Evolutionary conservation across 1,140 invertebrate species (phyloP).

Genomic region (Drosophila lowei): DNA sequence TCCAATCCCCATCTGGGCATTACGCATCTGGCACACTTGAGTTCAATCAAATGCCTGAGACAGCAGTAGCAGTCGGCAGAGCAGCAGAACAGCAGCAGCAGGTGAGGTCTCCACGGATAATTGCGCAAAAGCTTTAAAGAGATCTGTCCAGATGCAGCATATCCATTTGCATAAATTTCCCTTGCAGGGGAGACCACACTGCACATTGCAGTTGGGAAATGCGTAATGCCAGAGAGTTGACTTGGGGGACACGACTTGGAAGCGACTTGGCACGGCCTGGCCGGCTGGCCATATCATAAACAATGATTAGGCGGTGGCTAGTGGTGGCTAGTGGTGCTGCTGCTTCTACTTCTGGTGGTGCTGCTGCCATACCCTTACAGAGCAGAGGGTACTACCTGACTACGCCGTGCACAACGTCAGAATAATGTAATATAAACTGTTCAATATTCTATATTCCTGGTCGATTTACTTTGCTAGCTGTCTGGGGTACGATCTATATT

Average conservation of each 20-base stretch:
- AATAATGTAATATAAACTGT: too few relatives aligned
- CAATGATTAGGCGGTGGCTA: conserved; percentile 52
- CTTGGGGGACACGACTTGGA: too few relatives aligned
- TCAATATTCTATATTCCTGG: too few relatives aligned
- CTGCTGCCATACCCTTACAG: background rate
- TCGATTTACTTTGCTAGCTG: too few relatives aligned
- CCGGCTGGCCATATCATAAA: conserved; percentile 50
- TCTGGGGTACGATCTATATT: too few relatives aligned
- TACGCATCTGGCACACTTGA: conserved; percentile 74
- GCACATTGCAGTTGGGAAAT: conserved; percentile 1
- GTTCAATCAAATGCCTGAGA: conserved; percentile 70
- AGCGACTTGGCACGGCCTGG: too few relatives aligned
- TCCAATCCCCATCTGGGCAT: conserved; percentile 19
- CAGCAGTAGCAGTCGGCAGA: conserved; percentile 44
- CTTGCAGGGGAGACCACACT: conserved; percentile 41
- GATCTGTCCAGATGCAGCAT: conserved; percentile 19
- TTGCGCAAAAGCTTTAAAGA: conserved; percentile 59
- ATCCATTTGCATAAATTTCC: conserved; percentile 76
- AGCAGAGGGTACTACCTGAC: too few relatives aligned
- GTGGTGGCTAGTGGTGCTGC: conserved; percentile 15
- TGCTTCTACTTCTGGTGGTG: conserved; percentile 11
- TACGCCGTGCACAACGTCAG: too few relatives aligned
- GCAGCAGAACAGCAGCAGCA: conserved; percentile 39
- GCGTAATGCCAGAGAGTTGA: conserved; percentile 10
- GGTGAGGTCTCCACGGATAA: conserved; percentile 63